Evolutionary conservation across 92 coral and sea anemone species (phyloP), one percentile per base, ranked within the genome.

Genomic region (Zoanthus sociatus): DNA sequence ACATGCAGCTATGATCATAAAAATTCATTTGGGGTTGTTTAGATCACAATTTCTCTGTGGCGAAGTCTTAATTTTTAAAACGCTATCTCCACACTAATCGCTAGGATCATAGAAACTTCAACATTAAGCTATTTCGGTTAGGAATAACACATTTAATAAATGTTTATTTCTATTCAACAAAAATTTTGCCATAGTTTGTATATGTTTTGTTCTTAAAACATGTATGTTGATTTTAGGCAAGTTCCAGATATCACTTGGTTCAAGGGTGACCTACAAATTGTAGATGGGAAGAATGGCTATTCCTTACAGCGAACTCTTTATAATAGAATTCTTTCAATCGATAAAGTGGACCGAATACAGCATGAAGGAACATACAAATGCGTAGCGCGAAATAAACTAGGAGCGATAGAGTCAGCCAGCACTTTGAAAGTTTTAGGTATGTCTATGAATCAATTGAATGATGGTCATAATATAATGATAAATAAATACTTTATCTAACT

Each of bases 191-290:
- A 15, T 14, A 17, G 17, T 60, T 60, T 60, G 18, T 5, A 15
- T 3, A 60, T 68, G 44, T 68, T 68, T 14, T 16, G 31, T 15
- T 20, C 15, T 63, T 11, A 63, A 31, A 68, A 31, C 20, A 5
- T 45, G 1, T 37, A 9, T 44, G 46, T 44, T 73, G 17, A 2
- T 37, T 73, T 46, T 46, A 79, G 84, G 84, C 7, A 18, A 10
- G 50, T 64, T 45, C 84, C 84, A 7, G 84, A 79, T 18, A 79
- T 79, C 42, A 64, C 84, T 42, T 79, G 84, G 84, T 42, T 9
- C 10, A 79, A 79, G 30, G 84, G 44, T 4, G 45, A 63, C 63
- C 14, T 17, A 7, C 15, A 10, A n/a, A 79, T 79, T 63, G 73
- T 63, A 64, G 13, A 42, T 26, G 84, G 60, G 6, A 63, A 30